Evolutionary conservation across 2,888 invertebrate species (phyloP).

Genomic region (Thera obeliscata): DNA sequence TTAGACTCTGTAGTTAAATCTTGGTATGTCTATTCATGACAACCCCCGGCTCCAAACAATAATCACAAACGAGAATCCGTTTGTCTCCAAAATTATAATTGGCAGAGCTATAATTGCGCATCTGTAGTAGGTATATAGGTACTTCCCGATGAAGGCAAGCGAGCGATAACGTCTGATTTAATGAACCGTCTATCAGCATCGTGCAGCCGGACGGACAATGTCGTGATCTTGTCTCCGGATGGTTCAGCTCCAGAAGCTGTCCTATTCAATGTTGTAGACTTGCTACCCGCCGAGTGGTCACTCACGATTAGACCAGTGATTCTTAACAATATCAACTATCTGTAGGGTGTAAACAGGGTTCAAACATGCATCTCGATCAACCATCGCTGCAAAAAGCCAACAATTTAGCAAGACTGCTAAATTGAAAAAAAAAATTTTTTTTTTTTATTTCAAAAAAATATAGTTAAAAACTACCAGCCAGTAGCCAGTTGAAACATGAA

Average conservation of each 20-base stretch:
- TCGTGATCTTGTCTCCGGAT: not conserved
- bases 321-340: too few relatives aligned
- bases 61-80: not conserved
- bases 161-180: constrained; percentile 19
- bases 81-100: not conserved
- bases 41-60: not conserved
- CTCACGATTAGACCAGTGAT: too few relatives aligned
- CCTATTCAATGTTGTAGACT: not conserved
- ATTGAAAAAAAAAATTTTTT: too few relatives aligned
- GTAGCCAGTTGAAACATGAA: too few relatives aligned
- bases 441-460: too few relatives aligned
- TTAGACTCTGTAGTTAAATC: too few relatives aligned
- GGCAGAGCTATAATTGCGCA: not conserved
- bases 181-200: constrained; percentile 13
- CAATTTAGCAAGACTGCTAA: too few relatives aligned
- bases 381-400: too few relatives aligned
- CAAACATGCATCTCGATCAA: too few relatives aligned
- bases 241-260: not conserved
- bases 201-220: not conserved
- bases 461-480: too few relatives aligned
- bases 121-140: not conserved
- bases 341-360: too few relatives aligned
- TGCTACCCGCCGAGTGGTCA: not conserved
- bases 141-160: not conserved
- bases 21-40: not conserved